Base-by-base conservation (phyloP, 2,113 vertebrate species). In the Melanotaenia duboulayi region DNA sequence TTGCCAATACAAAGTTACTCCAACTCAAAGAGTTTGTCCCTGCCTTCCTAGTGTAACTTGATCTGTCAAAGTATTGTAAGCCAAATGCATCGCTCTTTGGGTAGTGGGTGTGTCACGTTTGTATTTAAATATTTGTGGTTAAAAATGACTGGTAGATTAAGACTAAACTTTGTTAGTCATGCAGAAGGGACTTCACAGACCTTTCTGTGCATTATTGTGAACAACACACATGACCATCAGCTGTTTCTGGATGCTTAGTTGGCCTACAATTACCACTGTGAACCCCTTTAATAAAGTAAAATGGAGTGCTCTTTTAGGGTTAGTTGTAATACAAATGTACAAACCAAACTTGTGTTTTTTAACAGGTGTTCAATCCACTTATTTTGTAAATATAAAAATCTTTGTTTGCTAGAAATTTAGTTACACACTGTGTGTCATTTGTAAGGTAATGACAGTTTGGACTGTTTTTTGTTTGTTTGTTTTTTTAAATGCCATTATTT, bases 181-280 rank as follows among this genome's bases (percentile, higher is more conserved):
- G 5, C 6, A 52, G 23, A 24, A 25, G 4, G 8, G 24, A 71
- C 68, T 81, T 63, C 8, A 58, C 7, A 42, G 37, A 82, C 12
- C 3, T 64, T 25, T 24, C 16, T 82, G 44, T 63, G 50, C 44
- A 78, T 74, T 37, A 44, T 28, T 62, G 54, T 70, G 35, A 76
- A 42, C 65, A 81, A 49, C 64, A 76, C 88, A 88, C 74, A 84
- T 90, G 89, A 91, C 51, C 51, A 65, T 61, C 86, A 91, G 90
- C 90, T 91, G 88, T 88, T 89, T 83, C 78, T 87, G 68, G 67
- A 75, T 67, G 57, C 56, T 60, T 65, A 70, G 71, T 51, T 25
- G n/a, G 70, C 74, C 92, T 93, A 93, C 82, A 93, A 91, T 93
- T 94, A 93, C 79, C 57, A 35, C 72, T n/a, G n/a, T 64, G 59